These are phyloP conservation scores for Yasuhikotakia modesta DNA, from an alignment of 2,797 vertebrate species.

Conservation along the genomic window DNA sequence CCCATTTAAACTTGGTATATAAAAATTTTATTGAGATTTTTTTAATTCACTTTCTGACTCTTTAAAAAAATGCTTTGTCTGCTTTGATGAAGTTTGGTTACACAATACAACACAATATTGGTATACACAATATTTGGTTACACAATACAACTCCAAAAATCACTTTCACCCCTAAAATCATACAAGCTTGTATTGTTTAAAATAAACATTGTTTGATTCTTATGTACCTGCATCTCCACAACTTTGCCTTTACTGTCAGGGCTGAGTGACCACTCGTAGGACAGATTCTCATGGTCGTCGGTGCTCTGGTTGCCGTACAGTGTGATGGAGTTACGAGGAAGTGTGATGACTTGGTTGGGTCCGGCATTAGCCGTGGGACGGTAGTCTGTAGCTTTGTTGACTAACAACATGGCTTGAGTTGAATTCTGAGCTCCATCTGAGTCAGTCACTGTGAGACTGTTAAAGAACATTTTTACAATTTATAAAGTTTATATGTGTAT, in stretches of 20 bases:
- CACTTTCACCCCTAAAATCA: background rate
- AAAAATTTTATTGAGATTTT: too few species aligned
- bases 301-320: conserved; percentile 93
- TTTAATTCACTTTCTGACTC: too few species aligned
- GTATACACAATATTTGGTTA: too few species aligned
- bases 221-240: conserved; percentile 94
- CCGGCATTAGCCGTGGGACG: conserved; percentile 90
- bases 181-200: background rate
- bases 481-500: too few species aligned
- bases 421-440: conserved; percentile 89
- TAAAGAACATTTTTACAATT: background rate
- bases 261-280: conserved; percentile 97
- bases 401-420: conserved; percentile 85
- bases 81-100: too few species aligned
- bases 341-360: conserved; percentile 92
- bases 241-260: conserved; percentile 95
- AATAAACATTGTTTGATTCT: background rate
- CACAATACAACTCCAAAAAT: background rate
- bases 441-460: conserved; percentile 92
- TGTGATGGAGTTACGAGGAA: conserved; percentile 90
- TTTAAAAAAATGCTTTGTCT: too few species aligned
- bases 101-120: too few species aligned
- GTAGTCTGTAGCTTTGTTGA: conserved; percentile 96
- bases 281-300: conserved; percentile 90
- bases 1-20: too few species aligned